These are phyloP conservation scores for Channa maculata DNA, from an alignment of 2,113 vertebrate species.

Conservation along the genomic window DNA sequence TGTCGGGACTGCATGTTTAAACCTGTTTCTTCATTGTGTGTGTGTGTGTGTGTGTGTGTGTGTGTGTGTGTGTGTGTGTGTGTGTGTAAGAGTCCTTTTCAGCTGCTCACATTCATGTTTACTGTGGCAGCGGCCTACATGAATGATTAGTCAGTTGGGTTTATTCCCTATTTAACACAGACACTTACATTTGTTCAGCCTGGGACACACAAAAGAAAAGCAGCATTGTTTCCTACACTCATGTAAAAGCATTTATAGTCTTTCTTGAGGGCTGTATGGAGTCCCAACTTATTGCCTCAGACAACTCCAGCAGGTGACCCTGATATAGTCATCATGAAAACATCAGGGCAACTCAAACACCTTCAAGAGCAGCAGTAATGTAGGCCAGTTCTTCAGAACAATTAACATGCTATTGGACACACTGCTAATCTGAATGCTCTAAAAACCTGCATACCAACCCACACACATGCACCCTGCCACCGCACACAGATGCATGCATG, in stretches of 20 bases:
- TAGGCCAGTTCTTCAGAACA: conserved; percentile 46
- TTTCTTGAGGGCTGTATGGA: background rate
- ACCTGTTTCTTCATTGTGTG: background rate
- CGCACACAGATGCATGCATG: background rate
- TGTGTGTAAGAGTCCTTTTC: background rate
- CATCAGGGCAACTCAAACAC: conserved; percentile 40
- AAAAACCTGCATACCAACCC: conserved; percentile 52
- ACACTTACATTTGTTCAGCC: background rate
- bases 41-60: background rate
- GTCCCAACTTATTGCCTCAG: conserved; percentile 17
- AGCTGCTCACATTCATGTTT: background rate
- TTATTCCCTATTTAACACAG: background rate
- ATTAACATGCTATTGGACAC: conserved; percentile 53
- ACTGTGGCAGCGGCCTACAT: background rate
- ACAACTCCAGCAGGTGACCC: conserved; percentile 37
- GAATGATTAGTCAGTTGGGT: background rate
- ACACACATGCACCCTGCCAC: conserved; percentile 20
- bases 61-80: background rate
- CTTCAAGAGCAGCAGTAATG: conserved; percentile 35
- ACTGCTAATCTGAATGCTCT: conserved; percentile 40
- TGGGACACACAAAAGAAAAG: background rate
- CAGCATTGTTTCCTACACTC: background rate
- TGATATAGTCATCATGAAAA: conserved; percentile 43
- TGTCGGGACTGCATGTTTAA: conserved; percentile 5
- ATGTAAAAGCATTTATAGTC: background rate